Base-by-base conservation (phyloP, 2,888 invertebrate genomes). In the Dolichopus griseipennis region DNA sequence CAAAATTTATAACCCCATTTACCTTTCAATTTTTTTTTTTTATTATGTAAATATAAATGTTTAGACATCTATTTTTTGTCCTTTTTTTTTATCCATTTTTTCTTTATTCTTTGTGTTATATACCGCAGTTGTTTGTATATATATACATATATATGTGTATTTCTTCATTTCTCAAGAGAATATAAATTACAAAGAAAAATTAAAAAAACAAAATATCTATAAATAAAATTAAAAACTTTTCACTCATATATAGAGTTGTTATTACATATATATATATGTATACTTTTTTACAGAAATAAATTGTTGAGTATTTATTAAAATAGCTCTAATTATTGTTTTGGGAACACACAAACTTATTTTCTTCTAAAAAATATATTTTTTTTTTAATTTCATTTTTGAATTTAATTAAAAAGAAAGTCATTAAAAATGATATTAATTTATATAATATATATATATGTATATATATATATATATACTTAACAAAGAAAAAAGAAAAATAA, bases 381-480 rank as follows among this genome's bases (percentile, higher is more conserved):
- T 41, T 41, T 12, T 41, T 41, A 41, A 15, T 41, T 9, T 52
- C 52, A 52, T 52, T 52, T 52, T 52, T 6, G 52, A 52, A 52
- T 52, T 52, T 52, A 52, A 52, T 52, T 52, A 52, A 52, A 52
- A 52, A 52, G 52, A 37, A 37, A 52, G 18, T 52, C 52, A 52
- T 52, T 52, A 52, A 52, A 52, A 52, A 52, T 52, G 18, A 52
- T 52, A 52, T n/a, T n/a, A 52, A 52, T 18, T 52, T 18, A 15
- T 52, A 52, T 52, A 15, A 34, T 7, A 34, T 7, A 37, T 37
- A 52, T 52, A n/a, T 18, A 52, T 15, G 52, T n/a, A 52, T 15
- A 52, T 18, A 52, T 27, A 27, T 27, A 27, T 27, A 52, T 52
- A 52, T 52, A 52, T 18, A 52, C 6, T 2, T 27, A 5, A 27